Evolutionary conservation across 2,113 vertebrate species (phyloP), one percentile per base, ranked within the genome.

Genomic region (Stigmatopora argus): DNA sequence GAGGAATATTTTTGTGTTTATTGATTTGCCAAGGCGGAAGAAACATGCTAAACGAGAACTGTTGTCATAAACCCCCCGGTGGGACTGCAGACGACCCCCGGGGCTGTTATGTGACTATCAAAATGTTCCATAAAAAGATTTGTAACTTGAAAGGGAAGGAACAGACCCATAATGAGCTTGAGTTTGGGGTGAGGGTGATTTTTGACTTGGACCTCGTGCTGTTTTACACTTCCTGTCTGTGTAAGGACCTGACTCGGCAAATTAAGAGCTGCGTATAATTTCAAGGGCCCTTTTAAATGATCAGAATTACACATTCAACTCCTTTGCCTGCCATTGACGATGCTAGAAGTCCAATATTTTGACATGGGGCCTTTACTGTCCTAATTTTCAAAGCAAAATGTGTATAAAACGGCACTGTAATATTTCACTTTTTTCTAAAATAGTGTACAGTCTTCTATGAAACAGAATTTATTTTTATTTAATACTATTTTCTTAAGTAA

Each of bases 221-320:
- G 70, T 67, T 87, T 81, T 69, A 79, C 66, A 65, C 34, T 73
- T 86, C 71, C 72, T 79, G 81, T 70, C 23, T 64, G 60, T 61
- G 52, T 64, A 35, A 67, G 62, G 70, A 69, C 67, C 57, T 65
- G 70, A 74, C 31, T 21, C 38, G 31, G 45, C 35, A 48, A 17
- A 23, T 55, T 47, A 55, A 21, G 38, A 52, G 49, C 35, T 61
- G 62, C 15, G 5, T 49, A 11, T 3, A 63, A 46, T 15, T 21
- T 23, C 11, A 19, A 11, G 19, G 51, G 51, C 26, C 26, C 26
- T 26, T 53, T 23, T 12, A 14, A 53, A 12, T 52, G n/a, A n/a
- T 21, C 19, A 6, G 9, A 41, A 6, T 6, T 41, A 8, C 38
- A 41, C 26, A 31, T 31, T 31, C 26, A 31, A 31, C 26, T 2